phyloP scores from a whole-genome alignment of 2,113 vertebrate species.

The Trogon surrucura region DNA sequence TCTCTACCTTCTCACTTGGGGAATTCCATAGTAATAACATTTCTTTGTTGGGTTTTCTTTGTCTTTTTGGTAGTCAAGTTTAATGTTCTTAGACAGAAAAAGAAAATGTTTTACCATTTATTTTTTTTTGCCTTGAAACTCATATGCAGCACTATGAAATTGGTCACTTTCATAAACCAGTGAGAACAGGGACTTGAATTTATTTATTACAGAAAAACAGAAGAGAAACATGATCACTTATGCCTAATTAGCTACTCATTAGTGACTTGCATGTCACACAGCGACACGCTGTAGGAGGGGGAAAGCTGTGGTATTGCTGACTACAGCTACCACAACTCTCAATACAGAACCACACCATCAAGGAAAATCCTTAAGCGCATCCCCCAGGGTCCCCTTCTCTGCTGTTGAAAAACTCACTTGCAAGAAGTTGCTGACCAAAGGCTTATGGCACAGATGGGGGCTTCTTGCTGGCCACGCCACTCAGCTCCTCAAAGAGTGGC shows the following conservation, averaged over 20 bases:
- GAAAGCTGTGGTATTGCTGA: background rate
- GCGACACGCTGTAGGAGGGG: background rate
- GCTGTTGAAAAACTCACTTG: background rate
- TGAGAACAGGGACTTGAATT: background rate
- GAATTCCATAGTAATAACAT: background rate
- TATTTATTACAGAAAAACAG: background rate
- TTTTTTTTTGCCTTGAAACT: background rate
- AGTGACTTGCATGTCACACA: background rate
- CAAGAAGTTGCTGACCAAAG: background rate
- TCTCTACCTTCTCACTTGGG: background rate
- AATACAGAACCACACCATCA: background rate
- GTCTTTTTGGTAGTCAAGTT: background rate
- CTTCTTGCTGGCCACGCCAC: background rate
- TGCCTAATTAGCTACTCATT: background rate
- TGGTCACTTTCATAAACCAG: background rate
- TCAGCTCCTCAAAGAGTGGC: background rate
- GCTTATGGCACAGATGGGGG: background rate
- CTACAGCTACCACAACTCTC: background rate
- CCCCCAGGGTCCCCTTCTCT: rapidly evolving
- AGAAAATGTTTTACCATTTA: background rate
- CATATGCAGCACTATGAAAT: background rate
- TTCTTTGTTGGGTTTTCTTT: background rate
- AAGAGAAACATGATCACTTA: conserved; percentile 9
- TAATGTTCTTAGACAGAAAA: background rate
- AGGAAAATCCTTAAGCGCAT: background rate